Conservation (phyloP, 1,140 invertebrate genomes). For the Chionoecetes opilio region DNA sequence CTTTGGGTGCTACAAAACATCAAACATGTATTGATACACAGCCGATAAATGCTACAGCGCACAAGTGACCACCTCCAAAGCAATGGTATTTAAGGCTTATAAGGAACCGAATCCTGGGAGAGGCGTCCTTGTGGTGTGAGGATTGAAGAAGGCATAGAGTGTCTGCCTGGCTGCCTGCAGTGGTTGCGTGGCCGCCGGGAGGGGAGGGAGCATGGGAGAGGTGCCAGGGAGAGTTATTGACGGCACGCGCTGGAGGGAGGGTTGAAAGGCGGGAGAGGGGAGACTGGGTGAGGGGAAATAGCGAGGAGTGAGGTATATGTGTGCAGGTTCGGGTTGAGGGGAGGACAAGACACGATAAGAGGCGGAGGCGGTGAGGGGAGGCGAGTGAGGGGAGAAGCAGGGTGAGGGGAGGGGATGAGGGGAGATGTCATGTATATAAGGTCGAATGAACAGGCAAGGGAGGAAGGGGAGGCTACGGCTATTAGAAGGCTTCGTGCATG, state of each 20-base stretch:
- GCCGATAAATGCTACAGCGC: too few relatives aligned
- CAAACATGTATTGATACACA: too few relatives aligned
- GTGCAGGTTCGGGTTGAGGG: neutral
- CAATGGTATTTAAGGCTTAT: neutral
- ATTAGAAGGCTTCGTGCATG: neutral
- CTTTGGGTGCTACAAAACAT: too few relatives aligned
- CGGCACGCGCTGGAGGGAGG: neutral
- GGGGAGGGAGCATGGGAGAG: neutral
- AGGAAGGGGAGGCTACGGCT: neutral
- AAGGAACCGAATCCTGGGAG: neutral
- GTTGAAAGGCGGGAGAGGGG: neutral
- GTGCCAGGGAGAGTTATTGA: neutral
- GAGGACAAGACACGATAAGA: neutral
- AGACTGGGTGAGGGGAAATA: neutral
- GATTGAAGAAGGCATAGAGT: neutral
- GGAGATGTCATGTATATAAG: neutral
- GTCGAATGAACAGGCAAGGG: neutral
- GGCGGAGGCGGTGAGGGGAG: neutral
- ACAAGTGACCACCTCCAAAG: too few relatives aligned
- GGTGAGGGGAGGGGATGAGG: neutral
- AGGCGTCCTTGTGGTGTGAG: conserved; percentile 24
- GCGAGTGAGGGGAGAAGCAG: neutral
- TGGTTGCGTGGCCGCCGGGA: neutral
- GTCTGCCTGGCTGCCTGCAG: neutral
- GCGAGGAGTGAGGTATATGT: neutral